Percentiles rank a stretch among this genome's conserved stretches.
phyloP scores from a whole-genome alignment of 2,113 vertebrate species.

The Crotalus viridis region DNA sequence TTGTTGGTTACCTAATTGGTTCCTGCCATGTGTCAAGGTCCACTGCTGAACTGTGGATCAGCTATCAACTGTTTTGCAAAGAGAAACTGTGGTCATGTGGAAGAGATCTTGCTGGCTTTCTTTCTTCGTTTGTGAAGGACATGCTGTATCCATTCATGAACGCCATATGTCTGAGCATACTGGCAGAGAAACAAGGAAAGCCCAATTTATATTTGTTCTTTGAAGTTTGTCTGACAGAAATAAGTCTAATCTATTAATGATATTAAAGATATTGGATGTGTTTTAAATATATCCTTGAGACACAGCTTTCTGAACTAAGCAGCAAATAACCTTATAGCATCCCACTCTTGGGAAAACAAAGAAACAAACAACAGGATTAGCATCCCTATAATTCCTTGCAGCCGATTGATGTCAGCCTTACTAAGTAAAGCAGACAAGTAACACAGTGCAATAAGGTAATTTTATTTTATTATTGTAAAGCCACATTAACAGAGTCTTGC shows the following conservation, averaged over 20 bases:
- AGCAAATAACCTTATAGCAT: neutral
- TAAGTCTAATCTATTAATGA: neutral
- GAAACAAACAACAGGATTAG: neutral
- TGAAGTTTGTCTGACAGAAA: neutral
- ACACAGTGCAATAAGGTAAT: neutral
- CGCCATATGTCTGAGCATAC: neutral
- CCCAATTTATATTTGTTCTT: neutral
- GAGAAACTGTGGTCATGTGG: neutral
- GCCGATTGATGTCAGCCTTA: neutral
- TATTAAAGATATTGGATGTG: neutral
- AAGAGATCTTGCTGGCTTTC: neutral
- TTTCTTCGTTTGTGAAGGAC: neutral
- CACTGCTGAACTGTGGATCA: neutral
- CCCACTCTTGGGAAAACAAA: neutral
- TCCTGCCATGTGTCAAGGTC: neutral
- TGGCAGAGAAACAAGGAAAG: neutral
- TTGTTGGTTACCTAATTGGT: neutral
- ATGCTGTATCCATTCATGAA: neutral
- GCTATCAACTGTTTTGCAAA: neutral
- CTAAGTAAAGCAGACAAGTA: neutral
- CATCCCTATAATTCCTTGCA: neutral
- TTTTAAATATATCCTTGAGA: neutral
- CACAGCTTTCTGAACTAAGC: neutral
- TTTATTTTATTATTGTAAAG: neutral
- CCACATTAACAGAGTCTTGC: neutral